Evolutionary conservation across 1,140 invertebrate species (phyloP).

Genomic region (Drosophila kohkoa): DNA sequence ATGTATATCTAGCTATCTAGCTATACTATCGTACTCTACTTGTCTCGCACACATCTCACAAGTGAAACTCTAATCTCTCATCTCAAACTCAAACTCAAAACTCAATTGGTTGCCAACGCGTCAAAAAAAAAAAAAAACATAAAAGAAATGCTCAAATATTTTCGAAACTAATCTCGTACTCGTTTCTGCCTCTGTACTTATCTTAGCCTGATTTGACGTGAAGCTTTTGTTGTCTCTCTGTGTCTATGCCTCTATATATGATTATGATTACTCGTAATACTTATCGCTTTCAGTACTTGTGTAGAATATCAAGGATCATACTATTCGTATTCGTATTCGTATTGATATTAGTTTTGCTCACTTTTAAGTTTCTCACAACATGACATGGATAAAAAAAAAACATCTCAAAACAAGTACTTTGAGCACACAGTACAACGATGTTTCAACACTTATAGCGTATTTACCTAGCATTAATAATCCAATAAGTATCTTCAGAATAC

Average conservation of each 20-base stretch:
- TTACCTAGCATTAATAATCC: slow-evolving; percentile 21
- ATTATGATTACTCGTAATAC: slow-evolving; percentile 15
- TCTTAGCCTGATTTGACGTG: slow-evolving; percentile 74
- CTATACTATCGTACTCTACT: slow-evolving; percentile 21
- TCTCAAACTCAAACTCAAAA: background rate
- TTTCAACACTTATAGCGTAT: slow-evolving; percentile 28
- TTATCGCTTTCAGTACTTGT: slow-evolving; percentile 42
- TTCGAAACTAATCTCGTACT: background rate
- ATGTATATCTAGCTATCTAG: slow-evolving; percentile 23
- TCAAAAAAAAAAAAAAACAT: background rate
- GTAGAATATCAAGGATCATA: slow-evolving; percentile 37
- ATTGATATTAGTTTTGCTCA: slow-evolving; percentile 18
- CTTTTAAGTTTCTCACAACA: slow-evolving; percentile 12
- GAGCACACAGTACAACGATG: slow-evolving; percentile 48
- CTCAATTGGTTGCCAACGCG: slow-evolving; percentile 28
- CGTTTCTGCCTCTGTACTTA: slow-evolving; percentile 41
- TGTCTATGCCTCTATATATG: slow-evolving; percentile 38
- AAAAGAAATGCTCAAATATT: background rate
- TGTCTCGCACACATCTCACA: slow-evolving; percentile 19
- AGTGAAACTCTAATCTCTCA: slow-evolving; percentile 23
- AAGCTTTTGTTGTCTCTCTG: slow-evolving; percentile 78
- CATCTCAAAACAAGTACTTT: slow-evolving; percentile 31
- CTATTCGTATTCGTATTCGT: slow-evolving; percentile 2
- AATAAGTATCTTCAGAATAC: slow-evolving; percentile 17
- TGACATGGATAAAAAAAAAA: slow-evolving; percentile 1